Percentiles rank a stretch among this genome's conserved stretches.
Conservation (phyloP, 2,888 invertebrate genomes). For the Branchellion lobata region DNA sequence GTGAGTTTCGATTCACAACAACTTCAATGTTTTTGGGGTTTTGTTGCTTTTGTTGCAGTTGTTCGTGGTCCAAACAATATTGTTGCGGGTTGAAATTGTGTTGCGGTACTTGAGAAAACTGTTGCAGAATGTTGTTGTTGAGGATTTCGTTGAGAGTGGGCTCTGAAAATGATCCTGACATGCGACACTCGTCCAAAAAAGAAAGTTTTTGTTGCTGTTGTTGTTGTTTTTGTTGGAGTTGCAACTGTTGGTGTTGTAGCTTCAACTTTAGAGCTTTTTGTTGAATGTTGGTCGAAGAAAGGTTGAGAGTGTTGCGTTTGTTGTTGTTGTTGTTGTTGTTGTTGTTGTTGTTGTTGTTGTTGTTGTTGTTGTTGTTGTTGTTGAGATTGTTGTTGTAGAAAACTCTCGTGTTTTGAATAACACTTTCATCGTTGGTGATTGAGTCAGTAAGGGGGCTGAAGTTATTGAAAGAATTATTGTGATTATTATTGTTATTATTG, state of each 20-base stretch:
- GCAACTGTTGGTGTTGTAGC: not conserved
- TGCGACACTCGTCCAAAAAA: not conserved
- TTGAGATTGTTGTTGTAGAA: not conserved
- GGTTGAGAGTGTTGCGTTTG: not conserved
- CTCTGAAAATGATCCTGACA: slow-evolving; percentile 7
- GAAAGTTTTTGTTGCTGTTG: slow-evolving; percentile 6
- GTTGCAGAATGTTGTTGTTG: not conserved
- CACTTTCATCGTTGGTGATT: too few relatives aligned
- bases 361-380: not conserved
- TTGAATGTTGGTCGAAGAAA: too few relatives aligned
- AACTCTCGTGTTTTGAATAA: not conserved
- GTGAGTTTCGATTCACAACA: too few relatives aligned
- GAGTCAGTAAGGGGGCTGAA: too few relatives aligned
- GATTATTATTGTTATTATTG: not conserved
- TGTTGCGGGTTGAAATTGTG: not conserved
- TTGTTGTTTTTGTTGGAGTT: slow-evolving; percentile 7
- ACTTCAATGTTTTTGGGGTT: too few relatives aligned
- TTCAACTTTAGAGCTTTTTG: not conserved
- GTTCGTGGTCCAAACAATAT: not conserved
- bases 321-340: not conserved
- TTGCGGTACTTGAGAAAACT: not conserved
- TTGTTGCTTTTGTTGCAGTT: not conserved
- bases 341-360: not conserved
- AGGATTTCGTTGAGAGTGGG: not conserved
- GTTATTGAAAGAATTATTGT: too few relatives aligned